These are phyloP conservation scores for Metridium senile DNA, from an alignment of 92 coral and sea anemone species.

Conservation along the genomic window DNA sequence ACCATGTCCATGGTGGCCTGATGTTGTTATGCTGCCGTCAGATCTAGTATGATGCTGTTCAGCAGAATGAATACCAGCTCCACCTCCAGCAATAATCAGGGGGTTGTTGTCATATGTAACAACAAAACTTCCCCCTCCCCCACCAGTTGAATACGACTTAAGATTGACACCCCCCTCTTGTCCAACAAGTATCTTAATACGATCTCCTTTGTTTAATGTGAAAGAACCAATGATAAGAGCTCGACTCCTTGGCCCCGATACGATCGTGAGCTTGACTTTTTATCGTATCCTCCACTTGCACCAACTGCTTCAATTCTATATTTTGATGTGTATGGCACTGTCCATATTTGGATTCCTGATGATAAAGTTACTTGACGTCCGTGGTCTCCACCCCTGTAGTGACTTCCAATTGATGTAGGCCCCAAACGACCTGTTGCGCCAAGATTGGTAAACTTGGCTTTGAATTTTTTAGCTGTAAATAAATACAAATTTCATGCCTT, in stretches of 20 bases:
- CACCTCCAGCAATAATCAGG: slow-evolving; percentile 58
- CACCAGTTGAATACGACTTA: slow-evolving; percentile 10
- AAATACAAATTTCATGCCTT: no score
- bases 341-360: slow-evolving; percentile 46
- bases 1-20: slow-evolving; percentile 40
- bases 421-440: slow-evolving; percentile 23
- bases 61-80: slow-evolving; percentile 31
- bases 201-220: slow-evolving; percentile 40
- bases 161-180: slow-evolving; percentile 50
- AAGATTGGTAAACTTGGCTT: slow-evolving; percentile 12
- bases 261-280: not conserved
- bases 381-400: slow-evolving; percentile 44
- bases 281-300: slow-evolving; percentile 28
- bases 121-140: slow-evolving; percentile 60
- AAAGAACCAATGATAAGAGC: slow-evolving; percentile 60
- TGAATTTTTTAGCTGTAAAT: not conserved
- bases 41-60: slow-evolving; percentile 20
- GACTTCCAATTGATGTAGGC: slow-evolving; percentile 32
- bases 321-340: slow-evolving; percentile 28
- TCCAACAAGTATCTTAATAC: slow-evolving; percentile 52
- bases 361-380: slow-evolving; percentile 29
- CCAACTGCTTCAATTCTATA: slow-evolving; percentile 46
- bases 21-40: slow-evolving; percentile 40
- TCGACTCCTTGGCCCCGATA: slow-evolving; percentile 55
- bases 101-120: slow-evolving; percentile 38